Percentiles rank a stretch among this genome's conserved stretches.
Evolutionary conservation across 2,113 vertebrate genomes (phyloP).

Genomic region (Actenoides lindsayi): DNA sequence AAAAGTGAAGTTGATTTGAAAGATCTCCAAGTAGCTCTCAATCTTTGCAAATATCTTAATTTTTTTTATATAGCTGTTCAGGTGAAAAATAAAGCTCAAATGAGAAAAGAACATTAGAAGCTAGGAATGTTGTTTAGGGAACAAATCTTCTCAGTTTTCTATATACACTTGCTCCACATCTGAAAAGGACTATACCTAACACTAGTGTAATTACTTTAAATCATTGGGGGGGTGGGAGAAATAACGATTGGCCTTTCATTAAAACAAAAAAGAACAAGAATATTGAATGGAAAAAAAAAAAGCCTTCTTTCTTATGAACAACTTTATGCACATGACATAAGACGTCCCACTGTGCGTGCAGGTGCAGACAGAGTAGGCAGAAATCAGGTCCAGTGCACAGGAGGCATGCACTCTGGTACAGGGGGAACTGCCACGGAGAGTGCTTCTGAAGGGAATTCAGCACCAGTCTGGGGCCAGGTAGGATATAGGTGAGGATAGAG

Average conservation of each 20-base stretch:
- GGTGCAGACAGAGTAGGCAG: neutral
- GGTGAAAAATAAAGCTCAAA: neutral
- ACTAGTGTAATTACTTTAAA: neutral
- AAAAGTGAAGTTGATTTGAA: conserved; percentile 9
- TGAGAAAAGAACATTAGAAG: neutral
- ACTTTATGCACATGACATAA: conserved; percentile 18
- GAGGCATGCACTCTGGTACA: neutral
- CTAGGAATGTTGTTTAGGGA: neutral
- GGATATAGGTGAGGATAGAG: neutral
- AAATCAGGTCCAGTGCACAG: neutral
- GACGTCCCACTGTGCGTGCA: neutral
- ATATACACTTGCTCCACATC: neutral
- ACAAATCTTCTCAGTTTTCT: neutral
- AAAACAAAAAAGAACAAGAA: neutral
- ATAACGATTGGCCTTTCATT: neutral
- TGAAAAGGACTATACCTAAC: neutral
- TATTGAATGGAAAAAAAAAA: neutral
- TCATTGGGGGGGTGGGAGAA: neutral
- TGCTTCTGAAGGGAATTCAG: neutral
- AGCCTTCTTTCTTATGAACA: neutral
- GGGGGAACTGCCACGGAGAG: neutral
- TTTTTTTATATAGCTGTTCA: neutral
- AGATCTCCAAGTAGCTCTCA: neutral
- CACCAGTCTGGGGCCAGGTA: neutral
- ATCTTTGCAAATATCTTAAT: neutral